phyloP scores from a whole-genome alignment of 2,888 invertebrate species.

The Drosophila kanekoi region DNA sequence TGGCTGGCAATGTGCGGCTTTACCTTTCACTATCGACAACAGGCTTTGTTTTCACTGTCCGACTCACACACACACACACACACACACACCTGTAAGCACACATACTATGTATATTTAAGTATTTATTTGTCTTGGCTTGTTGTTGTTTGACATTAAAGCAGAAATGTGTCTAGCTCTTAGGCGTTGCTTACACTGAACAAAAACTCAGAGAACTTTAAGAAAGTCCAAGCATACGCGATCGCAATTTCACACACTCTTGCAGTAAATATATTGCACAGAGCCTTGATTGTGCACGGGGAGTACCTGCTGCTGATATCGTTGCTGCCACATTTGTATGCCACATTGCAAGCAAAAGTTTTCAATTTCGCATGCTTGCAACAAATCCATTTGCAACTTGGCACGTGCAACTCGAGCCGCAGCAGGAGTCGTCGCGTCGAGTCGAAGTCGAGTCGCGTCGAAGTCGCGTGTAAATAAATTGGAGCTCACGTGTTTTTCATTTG shows the following conservation, averaged over 20 bases:
- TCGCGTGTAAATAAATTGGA: conserved; percentile 39
- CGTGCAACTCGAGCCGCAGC: conserved; percentile 42
- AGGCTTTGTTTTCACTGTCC: conserved; percentile 60
- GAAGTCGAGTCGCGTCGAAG: conserved; percentile 21
- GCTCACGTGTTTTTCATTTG: conserved; percentile 13
- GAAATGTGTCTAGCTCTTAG: conserved; percentile 1
- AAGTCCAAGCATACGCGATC: no score
- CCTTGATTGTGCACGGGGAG: conserved; percentile 6
- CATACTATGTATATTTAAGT: neutral
- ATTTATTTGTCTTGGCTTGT: conserved; percentile 5
- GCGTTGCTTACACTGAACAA: neutral
- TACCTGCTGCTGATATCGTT: conserved; percentile 21
- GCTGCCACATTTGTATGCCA: conserved; percentile 27
- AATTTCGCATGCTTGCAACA: conserved; percentile 35
- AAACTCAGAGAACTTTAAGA: neutral
- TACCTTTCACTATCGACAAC: conserved; percentile 72
- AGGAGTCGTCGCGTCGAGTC: neutral
- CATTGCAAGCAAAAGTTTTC: conserved; percentile 32
- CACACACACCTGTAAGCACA: neutral
- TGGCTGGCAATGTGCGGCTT: conserved; percentile 26
- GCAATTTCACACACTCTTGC: neutral
- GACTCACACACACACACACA: conserved; percentile 28
- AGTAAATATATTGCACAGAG: neutral
- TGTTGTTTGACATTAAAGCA: conserved; percentile 8
- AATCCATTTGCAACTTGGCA: conserved; percentile 66